A percentile compares a stretch with the other conserved stretches of the same genome.
These are phyloP conservation scores for Caenorhabditis macrosperma DNA, from an alignment of 2,888 invertebrate species.

Conservation along the genomic window DNA sequence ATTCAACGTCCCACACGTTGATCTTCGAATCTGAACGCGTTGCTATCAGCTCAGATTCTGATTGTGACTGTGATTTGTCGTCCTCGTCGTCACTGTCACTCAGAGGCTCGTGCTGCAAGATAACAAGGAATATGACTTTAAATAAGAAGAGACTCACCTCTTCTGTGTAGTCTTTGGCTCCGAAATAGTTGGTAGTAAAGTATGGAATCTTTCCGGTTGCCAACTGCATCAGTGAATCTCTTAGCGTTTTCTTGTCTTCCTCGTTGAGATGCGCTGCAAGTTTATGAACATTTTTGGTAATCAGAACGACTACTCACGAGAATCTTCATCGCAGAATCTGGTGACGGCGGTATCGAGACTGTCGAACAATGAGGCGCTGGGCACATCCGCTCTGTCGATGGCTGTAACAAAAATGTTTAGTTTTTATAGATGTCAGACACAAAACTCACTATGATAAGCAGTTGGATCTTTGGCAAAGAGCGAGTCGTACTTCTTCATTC, in stretches of 20 bases:
- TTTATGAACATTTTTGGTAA: not conserved
- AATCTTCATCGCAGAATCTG: constrained; percentile 44
- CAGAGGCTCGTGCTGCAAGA: not conserved
- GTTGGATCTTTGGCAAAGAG: constrained; percentile 40
- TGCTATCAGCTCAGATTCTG: not conserved
- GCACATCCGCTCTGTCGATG: constrained; percentile 30
- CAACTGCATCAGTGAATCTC: constrained; percentile 26
- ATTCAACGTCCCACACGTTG: not conserved
- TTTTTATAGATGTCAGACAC: not conserved
- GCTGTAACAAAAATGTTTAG: not conserved
- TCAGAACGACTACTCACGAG: constrained; percentile 4
- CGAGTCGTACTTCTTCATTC: constrained; percentile 49
- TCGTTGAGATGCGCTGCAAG: constrained; percentile 22
- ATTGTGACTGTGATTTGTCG: constrained; percentile 1
- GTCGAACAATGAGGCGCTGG: constrained; percentile 45
- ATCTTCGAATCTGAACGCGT: not conserved
- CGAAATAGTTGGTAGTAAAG: constrained; percentile 32
- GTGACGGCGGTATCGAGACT: constrained; percentile 38
- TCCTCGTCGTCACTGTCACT: not conserved
- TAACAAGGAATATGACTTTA: not conserved
- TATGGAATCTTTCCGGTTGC: constrained; percentile 43
- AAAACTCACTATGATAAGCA: constrained; percentile 24
- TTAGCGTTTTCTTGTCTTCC: not conserved
- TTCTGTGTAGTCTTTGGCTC: constrained; percentile 12
- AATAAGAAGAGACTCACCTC: too few relatives aligned